A percentile compares a stretch with the other conserved stretches of the same genome.
phyloP scores from a whole-genome alignment of 2,113 vertebrate genomes.

The Sorex fumeus region DNA sequence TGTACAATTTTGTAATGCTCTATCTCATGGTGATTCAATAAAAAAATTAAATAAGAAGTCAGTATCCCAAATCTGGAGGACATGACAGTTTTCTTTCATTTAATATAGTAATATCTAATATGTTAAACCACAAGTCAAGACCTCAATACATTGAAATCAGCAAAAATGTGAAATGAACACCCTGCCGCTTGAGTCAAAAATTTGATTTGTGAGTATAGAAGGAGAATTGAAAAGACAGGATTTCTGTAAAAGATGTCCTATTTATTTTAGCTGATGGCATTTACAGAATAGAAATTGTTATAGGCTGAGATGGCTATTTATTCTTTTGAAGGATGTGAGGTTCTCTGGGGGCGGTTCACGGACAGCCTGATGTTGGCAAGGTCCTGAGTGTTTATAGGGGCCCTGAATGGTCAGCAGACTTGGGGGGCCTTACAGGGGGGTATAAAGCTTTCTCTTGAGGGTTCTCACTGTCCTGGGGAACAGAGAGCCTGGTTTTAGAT shows the following conservation, averaged over 20 bases:
- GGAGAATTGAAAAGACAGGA: slow-evolving; percentile 11
- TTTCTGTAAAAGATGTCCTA: background rate
- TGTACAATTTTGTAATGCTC: no score
- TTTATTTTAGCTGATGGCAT: slow-evolving; percentile 16
- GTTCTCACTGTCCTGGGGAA: background rate
- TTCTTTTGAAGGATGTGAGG: background rate
- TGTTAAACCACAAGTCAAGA: background rate
- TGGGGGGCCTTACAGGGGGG: background rate
- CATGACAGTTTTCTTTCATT: no score
- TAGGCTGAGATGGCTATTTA: background rate
- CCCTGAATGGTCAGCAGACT: background rate
- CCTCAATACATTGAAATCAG: background rate
- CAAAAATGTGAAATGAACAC: background rate
- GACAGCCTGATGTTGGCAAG: background rate
- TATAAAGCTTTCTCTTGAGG: background rate
- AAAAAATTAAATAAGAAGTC: background rate
- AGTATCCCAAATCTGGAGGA: background rate
- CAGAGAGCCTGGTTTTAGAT: background rate
- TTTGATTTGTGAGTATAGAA: background rate
- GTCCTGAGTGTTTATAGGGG: background rate
- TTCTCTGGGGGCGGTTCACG: background rate
- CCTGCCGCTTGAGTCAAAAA: background rate
- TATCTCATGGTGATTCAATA: no score
- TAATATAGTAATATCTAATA: background rate
- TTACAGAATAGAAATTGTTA: slow-evolving; percentile 4